These are phyloP conservation scores for Upupa epops DNA, from an alignment of 2,113 vertebrate genomes.

Conservation along the genomic window DNA sequence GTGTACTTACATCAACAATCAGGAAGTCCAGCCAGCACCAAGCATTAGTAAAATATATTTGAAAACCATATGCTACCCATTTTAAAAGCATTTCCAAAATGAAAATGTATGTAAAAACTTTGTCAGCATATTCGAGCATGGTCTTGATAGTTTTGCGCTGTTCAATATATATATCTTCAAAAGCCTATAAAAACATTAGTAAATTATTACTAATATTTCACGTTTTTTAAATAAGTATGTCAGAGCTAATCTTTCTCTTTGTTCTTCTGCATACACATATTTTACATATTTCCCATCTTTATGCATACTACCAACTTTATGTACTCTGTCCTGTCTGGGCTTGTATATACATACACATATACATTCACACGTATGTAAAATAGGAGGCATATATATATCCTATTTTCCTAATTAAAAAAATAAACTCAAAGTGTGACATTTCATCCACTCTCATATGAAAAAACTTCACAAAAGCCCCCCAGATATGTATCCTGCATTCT, in stretches of 20 bases:
- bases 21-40: conserved; percentile 98
- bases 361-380: no score
- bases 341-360: background rate
- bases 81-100: conserved; percentile 98
- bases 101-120: conserved; percentile 96
- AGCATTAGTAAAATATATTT: conserved; percentile 93
- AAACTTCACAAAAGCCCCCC: background rate
- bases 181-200: conserved; percentile 80
- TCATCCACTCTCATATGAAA: background rate
- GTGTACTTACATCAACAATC: conserved; percentile 91
- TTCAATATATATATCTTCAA: conserved; percentile 95
- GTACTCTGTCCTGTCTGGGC: background rate
- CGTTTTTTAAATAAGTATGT: background rate
- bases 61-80: conserved; percentile 97
- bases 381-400: background rate
- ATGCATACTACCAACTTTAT: background rate
- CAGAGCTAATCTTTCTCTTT: background rate
- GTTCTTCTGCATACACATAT: background rate
- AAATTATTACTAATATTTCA: background rate
- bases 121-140: conserved; percentile 93
- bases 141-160: conserved; percentile 87
- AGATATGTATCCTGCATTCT: background rate
- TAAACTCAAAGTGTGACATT: background rate
- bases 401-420: background rate
- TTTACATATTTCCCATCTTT: background rate